A percentile compares a stretch with the other conserved stretches of the same genome.
These are phyloP conservation scores for Saturnia japonica DNA, from an alignment of 2,888 invertebrate genomes.

Conservation along the genomic window DNA sequence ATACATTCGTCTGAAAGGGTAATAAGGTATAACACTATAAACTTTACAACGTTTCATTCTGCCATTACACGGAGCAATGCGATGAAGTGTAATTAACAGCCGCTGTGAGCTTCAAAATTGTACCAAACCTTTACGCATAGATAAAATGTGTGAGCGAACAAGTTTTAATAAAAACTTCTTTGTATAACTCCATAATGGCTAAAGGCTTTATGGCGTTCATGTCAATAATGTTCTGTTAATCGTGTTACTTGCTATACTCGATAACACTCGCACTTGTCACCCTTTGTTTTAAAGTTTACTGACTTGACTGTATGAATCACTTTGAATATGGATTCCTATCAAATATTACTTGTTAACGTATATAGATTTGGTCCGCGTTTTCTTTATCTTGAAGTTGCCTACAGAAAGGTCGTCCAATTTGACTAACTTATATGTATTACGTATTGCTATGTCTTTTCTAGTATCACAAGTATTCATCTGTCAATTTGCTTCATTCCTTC, in stretches of 20 bases:
- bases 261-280: conserved; percentile 46
- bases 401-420: too few relatives aligned
- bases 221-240: conserved; percentile 31
- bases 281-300: conserved; percentile 60
- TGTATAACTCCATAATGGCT: conserved; percentile 47
- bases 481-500: too few relatives aligned
- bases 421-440: too few relatives aligned
- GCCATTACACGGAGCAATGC: too few relatives aligned
- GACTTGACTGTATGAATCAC: conserved; percentile 44
- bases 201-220: conserved; percentile 40
- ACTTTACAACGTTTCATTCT: too few relatives aligned
- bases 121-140: conserved; percentile 34
- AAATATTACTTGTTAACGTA: not conserved
- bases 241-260: conserved; percentile 48
- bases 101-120: conserved; percentile 10
- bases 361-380: not conserved
- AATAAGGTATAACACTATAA: too few relatives aligned
- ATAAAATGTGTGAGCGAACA: conserved; percentile 61
- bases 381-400: not conserved
- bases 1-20: too few relatives aligned
- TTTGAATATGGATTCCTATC: not conserved
- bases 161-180: conserved; percentile 69
- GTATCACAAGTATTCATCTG: too few relatives aligned
- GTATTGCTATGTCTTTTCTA: too few relatives aligned
- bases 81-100: not conserved